Evolutionary conservation across 92 coral and sea anemone species (phyloP), one percentile per base, ranked within the genome.

Genomic region (Scolanthus callimorphus): DNA sequence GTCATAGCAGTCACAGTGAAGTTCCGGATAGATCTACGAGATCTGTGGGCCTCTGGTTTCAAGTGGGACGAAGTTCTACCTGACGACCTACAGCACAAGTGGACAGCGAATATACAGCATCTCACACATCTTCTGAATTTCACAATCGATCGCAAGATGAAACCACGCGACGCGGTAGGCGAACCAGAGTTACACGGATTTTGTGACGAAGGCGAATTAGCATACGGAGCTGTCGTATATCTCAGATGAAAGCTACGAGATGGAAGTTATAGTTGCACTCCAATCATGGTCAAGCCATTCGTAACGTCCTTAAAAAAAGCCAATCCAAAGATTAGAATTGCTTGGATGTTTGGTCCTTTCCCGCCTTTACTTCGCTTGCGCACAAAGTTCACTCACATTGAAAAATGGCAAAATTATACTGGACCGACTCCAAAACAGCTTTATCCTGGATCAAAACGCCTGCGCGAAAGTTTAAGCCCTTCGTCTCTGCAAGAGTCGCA

Each of bases 61-160:
- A 51, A 19, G 59, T 84, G 85, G 85, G 78, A 84, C 27, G 81
- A 72, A 11, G 37, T 61, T 26, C 82, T 78, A 4, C 78, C 86
- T 1, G 49, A 55, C 11, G 45, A 44, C 11, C 9, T 70, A 15
- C 77, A 84, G 31, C 57, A 46, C 12, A 71, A 29, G 53, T 78
- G 85, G 90, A 71, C 1, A 27, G 74, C 59, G 23, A 77, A 83
- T 53, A 10, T 65, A 3, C 51, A 78, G 51, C 39, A 53, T 9
- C 59, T 83, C 49, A 83, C 71, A 37, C 55, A 72, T 31, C 57
- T 65, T 26, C 52, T 84, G 19, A 39, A 71, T 20, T 49, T 72
- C 41, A 70, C 71, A 44, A 60, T 67, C 39, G 74, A 72, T 2
- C 63, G 82, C 17, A 63, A 78, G 46, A 65, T 78, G 38, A 78